phyloP scores from a whole-genome alignment of 2,888 invertebrate species.

The Syrphus vitripennis region DNA sequence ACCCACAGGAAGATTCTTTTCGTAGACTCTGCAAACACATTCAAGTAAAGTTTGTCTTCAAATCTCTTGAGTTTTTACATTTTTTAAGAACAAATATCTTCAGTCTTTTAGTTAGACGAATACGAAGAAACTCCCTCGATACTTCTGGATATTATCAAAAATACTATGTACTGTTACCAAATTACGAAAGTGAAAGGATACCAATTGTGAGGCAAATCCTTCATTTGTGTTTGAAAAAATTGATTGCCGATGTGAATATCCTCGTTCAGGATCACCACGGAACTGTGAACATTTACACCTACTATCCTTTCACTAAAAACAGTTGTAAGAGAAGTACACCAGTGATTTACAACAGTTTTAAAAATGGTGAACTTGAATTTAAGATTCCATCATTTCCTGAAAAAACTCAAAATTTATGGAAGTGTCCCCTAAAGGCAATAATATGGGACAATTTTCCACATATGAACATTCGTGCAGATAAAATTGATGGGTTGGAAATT shows the following conservation, averaged over 20 bases:
- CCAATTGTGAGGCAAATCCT: not conserved
- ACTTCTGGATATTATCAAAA: not conserved
- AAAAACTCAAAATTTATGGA: not conserved
- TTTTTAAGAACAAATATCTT: not conserved
- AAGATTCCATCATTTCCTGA: not conserved
- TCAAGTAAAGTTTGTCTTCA: not conserved
- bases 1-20: too few species aligned
- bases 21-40: too few species aligned
- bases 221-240: not conserved
- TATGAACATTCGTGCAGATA: not conserved
- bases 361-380: not conserved
- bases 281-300: not conserved
- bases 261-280: not conserved
- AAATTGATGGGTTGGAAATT: not conserved
- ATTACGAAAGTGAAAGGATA: too few species aligned
- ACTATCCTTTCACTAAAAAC: not conserved
- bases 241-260: not conserved
- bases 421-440: not conserved
- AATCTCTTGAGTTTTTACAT: rapidly evolving
- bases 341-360: not conserved
- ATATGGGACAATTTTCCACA: not conserved
- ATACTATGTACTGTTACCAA: not conserved
- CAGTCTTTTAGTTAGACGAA: not conserved
- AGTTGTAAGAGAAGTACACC: not conserved
- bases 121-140: not conserved